phyloP scores from a whole-genome alignment of 2,888 invertebrate genomes.

The Microctonus hyperodae region DNA sequence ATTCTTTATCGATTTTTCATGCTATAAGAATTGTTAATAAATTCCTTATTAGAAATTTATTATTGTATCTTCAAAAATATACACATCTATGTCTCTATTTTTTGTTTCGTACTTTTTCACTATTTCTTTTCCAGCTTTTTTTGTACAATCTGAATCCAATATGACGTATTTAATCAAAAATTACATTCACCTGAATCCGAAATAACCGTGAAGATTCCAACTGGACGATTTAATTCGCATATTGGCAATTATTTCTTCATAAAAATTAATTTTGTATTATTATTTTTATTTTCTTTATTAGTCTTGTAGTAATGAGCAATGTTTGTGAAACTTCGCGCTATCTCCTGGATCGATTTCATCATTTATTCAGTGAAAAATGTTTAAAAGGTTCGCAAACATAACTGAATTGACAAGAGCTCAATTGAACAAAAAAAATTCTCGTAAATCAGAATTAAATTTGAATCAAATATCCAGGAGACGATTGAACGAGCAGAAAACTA shows the following conservation, averaged over 20 bases:
- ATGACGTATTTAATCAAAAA: constrained; percentile 25
- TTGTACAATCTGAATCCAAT: constrained; percentile 38
- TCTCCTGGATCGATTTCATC: constrained; percentile 25
- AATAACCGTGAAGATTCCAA: constrained; percentile 8
- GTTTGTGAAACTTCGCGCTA: constrained; percentile 43
- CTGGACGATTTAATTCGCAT: constrained; percentile 10
- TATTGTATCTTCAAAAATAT: constrained; percentile 38
- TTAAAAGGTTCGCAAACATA: neutral
- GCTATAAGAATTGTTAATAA: constrained; percentile 6
- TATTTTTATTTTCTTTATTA: constrained; percentile 24
- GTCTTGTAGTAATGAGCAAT: constrained; percentile 47
- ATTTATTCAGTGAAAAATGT: neutral
- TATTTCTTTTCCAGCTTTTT: constrained; percentile 17
- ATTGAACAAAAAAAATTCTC: neutral
- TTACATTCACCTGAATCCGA: constrained; percentile 27
- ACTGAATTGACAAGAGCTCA: neutral
- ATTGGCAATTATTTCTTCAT: neutral
- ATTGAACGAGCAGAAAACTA: constrained; percentile 46
- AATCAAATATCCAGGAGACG: constrained; percentile 28
- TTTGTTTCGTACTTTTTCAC: too few relatives aligned
- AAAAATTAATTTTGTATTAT: neutral
- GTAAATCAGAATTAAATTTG: neutral
- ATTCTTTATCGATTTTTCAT: too few relatives aligned
- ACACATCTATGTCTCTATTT: constrained; percentile 35
- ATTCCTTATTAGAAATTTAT: constrained; percentile 27